Conservation (phyloP, 64 coral and sea anemone genomes). For the Hydrozoanthus tunicans region DNA sequence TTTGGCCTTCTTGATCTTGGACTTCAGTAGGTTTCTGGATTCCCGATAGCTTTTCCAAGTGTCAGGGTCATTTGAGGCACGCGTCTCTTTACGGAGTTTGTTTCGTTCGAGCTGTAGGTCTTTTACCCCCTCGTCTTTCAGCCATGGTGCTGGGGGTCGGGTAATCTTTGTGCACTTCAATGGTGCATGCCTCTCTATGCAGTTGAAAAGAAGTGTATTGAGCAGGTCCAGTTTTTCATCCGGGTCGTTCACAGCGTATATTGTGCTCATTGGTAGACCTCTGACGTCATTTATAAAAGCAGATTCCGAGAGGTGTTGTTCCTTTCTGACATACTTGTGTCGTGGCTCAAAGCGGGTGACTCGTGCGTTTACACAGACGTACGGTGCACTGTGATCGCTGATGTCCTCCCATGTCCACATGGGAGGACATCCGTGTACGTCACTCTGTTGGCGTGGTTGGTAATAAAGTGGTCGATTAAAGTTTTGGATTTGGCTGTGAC, state of each 20-base stretch:
- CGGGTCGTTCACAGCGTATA: not conserved
- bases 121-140: too few relatives aligned
- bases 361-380: constrained; percentile 1
- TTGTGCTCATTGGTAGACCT: not conserved
- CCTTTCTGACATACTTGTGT: not conserved
- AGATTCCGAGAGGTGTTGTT: not conserved
- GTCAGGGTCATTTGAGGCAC: too few relatives aligned
- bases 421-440: not conserved
- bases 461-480: too few relatives aligned
- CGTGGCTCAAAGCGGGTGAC: not conserved
- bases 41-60: too few relatives aligned
- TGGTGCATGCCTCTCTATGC: constrained; percentile 33
- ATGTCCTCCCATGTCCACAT: not conserved
- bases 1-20: too few relatives aligned
- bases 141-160: not conserved
- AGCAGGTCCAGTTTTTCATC: constrained; percentile 18
- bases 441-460: too few relatives aligned
- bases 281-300: not conserved
- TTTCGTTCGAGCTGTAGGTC: too few relatives aligned
- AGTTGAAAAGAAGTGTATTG: not conserved
- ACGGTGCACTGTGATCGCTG: not conserved
- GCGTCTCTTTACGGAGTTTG: too few relatives aligned
- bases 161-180: constrained; percentile 35
- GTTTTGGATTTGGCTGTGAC: too few relatives aligned
- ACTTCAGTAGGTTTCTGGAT: too few relatives aligned